Base-by-base conservation (phyloP, 2,797 vertebrate genomes). In the Spea hammondii region DNA sequence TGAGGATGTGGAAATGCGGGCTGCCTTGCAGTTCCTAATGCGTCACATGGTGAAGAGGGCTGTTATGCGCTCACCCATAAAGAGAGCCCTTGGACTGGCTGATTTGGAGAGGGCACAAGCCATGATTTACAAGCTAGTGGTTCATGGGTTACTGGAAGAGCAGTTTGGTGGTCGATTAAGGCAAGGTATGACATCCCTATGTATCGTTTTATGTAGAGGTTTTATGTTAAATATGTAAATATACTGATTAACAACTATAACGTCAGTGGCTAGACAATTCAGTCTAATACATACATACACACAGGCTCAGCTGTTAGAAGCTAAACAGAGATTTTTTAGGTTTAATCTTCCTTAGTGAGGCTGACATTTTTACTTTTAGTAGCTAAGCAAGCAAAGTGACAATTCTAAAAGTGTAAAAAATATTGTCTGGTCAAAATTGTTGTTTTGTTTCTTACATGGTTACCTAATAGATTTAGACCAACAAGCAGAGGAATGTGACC, bases 31-130 rank as follows among this genome's bases (percentile, higher is more conserved):
- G 90, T 98, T 98, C 81, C 90, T 99, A 64, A 99, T 99, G 97
- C 92, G 97, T 7, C 96, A 99, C 80, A 99, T 99, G 97, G 97
- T 99, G 82, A 99, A 98, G 82, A 91, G 97, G 1, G 97, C 97
- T 0, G 96, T 99, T 80, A 96, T 97, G 96, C 94, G 97, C 13
- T 99, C 97, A 0, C 97, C 97, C 5, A 98, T 99, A 83, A 98
- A 99, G 86, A 90, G 96, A 1, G 97, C 96, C 0, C 76, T 98
- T 72, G 96, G 97, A 53, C 88, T 99, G 85, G 93, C 95, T 0
- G 97, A 99, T 86, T 85, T 99, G 87, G 97, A 99, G 83, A 89
- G 97, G n/a, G 97, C 97, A 0, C 97, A 99, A 87, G 95, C 96
- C 78, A 96, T 99, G 94, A 95, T 99, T 90, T 99, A 99, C 88